These are phyloP conservation scores for Cotesia chilonis DNA, from an alignment of 1,140 invertebrate species.

Conservation along the genomic window DNA sequence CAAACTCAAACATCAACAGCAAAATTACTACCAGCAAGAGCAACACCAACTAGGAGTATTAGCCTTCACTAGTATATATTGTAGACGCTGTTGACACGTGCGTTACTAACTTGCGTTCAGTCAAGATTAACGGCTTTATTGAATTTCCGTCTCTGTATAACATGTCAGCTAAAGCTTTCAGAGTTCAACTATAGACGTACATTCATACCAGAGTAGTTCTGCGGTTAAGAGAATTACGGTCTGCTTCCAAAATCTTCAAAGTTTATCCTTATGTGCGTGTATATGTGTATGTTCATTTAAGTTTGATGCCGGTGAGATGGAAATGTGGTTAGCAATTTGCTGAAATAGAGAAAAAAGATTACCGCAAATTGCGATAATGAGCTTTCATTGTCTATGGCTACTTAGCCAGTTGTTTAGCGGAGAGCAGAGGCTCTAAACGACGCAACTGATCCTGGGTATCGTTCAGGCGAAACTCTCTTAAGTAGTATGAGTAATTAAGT, in stretches of 20 bases:
- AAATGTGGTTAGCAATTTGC: neutral
- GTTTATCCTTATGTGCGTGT: neutral
- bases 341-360: neutral
- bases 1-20: neutral
- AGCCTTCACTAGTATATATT: neutral
- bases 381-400: neutral
- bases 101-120: constrained; percentile 27
- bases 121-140: constrained; percentile 49
- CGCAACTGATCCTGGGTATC: neutral
- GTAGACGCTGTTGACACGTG: constrained; percentile 12
- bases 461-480: constrained; percentile 44
- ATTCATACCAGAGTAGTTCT: neutral
- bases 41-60: no score
- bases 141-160: constrained; percentile 48
- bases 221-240: constrained; percentile 37
- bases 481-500: constrained; percentile 57
- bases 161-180: constrained; percentile 45
- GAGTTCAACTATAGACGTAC: constrained; percentile 17
- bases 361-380: neutral
- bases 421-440: neutral
- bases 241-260: constrained; percentile 41
- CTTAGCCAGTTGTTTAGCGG: neutral
- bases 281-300: constrained; percentile 1
- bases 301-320: neutral
- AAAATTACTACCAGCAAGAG: no score